A percentile compares a stretch with the other conserved stretches of the same genome.
Conservation (phyloP, 2,888 invertebrate genomes). For the Yponomeuta evonymella region DNA sequence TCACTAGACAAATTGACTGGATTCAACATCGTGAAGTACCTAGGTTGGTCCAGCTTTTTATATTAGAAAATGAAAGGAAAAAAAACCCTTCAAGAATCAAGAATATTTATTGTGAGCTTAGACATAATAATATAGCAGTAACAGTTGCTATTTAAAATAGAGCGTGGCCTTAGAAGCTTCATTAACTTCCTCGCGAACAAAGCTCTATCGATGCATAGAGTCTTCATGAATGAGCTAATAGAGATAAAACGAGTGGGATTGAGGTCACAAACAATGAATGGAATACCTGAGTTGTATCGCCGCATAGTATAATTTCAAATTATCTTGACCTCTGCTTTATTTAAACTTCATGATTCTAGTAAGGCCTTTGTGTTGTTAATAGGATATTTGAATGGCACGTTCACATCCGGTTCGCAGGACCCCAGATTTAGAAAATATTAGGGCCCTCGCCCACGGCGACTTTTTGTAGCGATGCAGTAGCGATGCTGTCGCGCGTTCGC, state of each 20-base stretch:
- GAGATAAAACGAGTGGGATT: not conserved
- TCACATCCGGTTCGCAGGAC: too few relatives aligned
- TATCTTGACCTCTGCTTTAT: not conserved
- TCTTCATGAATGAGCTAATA: not conserved
- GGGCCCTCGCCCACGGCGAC: too few relatives aligned
- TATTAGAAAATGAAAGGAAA: not conserved
- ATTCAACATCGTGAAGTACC: too few relatives aligned
- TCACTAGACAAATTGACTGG: too few relatives aligned
- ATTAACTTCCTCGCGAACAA: not conserved
- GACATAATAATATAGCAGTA: too few relatives aligned
- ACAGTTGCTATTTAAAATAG: not conserved
- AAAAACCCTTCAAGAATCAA: not conserved
- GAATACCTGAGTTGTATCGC: not conserved
- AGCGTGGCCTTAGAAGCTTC: not conserved
- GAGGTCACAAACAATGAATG: not conserved
- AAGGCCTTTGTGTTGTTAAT: too few relatives aligned
- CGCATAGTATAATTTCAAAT: not conserved
- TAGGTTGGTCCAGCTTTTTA: not conserved
- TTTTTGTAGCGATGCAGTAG: too few relatives aligned
- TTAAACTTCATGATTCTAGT: too few relatives aligned
- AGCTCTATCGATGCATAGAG: not conserved
- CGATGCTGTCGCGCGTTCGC: too few relatives aligned
- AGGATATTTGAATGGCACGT: too few relatives aligned
- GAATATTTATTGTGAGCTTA: too few relatives aligned
- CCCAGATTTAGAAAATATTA: too few relatives aligned